phyloP scores from a whole-genome alignment of 1,140 invertebrate species.

The Gryllus bimaculatus region DNA sequence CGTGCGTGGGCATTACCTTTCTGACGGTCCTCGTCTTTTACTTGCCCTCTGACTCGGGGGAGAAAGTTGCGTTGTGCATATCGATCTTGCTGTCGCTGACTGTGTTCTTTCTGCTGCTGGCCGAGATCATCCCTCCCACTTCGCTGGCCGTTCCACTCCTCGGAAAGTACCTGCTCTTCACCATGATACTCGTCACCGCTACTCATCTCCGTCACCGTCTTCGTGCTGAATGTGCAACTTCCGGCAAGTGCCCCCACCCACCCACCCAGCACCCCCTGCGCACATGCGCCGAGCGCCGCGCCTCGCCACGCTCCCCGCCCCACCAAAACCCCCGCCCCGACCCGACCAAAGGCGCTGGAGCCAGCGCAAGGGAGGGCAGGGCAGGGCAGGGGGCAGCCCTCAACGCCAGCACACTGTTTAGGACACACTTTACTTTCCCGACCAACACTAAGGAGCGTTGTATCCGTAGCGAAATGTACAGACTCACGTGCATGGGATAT shows the following conservation, averaged over 20 bases:
- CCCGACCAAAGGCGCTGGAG: no score
- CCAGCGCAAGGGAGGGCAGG: no score
- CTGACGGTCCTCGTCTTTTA: constrained; percentile 93
- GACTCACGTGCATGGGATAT: no score
- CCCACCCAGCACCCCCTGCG: no score
- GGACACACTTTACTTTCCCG: no score
- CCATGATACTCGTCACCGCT: constrained; percentile 95
- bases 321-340: no score
- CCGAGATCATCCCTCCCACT: constrained; percentile 96
- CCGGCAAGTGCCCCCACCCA: constrained; percentile 53
- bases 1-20: constrained; percentile 85
- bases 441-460: no score
- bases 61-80: constrained; percentile 91
- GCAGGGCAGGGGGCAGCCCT: no score
- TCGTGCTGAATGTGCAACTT: constrained; percentile 96
- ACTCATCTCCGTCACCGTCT: constrained; percentile 94
- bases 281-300: no score
- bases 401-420: no score
- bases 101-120: constrained; percentile 94
- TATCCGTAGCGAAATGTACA: no score
- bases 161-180: constrained; percentile 92
- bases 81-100: constrained; percentile 96
- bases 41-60: constrained; percentile 88
- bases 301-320: no score
- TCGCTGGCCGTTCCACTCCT: constrained; percentile 94